Percentiles rank a stretch among this genome's conserved stretches.
phyloP scores from a whole-genome alignment of 2,888 invertebrate genomes.

The Xestia sexstrigata region DNA sequence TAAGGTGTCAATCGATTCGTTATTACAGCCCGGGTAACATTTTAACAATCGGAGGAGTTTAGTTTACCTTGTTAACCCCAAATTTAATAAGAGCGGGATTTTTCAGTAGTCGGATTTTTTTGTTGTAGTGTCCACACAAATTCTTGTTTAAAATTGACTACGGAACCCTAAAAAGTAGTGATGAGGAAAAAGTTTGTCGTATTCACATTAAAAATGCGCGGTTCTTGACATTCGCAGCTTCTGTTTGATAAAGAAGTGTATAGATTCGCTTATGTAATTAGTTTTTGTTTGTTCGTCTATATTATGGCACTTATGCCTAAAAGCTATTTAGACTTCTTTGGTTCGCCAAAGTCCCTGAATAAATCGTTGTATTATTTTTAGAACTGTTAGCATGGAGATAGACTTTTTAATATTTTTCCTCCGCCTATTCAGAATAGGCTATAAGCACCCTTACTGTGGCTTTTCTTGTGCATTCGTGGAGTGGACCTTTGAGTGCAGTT shows the following conservation, averaged over 20 bases:
- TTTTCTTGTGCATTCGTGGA: too few species aligned
- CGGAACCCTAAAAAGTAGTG: constrained; percentile 17
- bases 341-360: not conserved
- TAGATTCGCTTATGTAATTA: not conserved
- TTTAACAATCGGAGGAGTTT: too few species aligned
- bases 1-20: too few species aligned
- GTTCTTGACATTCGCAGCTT: constrained; percentile 17
- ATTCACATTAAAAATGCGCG: not conserved
- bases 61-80: too few species aligned
- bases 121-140: not conserved
- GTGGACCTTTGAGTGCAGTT: too few species aligned
- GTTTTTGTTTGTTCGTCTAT: constrained; percentile 3
- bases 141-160: not conserved
- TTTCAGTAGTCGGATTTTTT: too few species aligned
- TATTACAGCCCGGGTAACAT: too few species aligned
- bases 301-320: not conserved
- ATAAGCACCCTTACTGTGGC: too few species aligned
- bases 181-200: constrained; percentile 28
- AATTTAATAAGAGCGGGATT: too few species aligned
- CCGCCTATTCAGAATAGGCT: too few species aligned
- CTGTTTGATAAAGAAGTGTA: not conserved
- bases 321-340: not conserved
- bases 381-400: not conserved
- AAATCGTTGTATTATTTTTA: not conserved
- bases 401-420: too few species aligned